Percentiles rank a stretch among this genome's conserved stretches.
These are phyloP conservation scores for pig (Sus scrofa) DNA, from an alignment of 2,113 vertebrate genomes.

Conservation along the genomic window DNA sequence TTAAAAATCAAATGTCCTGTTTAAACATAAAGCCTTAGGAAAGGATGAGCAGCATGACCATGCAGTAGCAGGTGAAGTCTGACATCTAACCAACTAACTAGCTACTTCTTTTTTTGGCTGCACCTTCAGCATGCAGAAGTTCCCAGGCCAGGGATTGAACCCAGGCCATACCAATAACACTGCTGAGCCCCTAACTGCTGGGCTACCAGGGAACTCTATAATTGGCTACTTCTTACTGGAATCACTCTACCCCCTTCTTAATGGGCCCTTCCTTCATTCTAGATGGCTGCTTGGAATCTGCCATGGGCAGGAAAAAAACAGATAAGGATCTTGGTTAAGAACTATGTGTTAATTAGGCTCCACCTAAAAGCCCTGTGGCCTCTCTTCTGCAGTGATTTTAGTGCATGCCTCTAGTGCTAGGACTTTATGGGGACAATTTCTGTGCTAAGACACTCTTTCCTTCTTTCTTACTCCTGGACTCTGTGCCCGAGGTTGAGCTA, in stretches of 20 bases:
- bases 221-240: background rate
- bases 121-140: no score
- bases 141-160: no score
- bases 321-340: background rate
- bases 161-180: no score
- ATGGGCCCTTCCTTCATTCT: background rate
- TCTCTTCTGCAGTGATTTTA: background rate
- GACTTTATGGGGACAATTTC: background rate
- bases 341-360: background rate
- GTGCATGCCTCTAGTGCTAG: background rate
- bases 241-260: background rate
- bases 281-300: background rate
- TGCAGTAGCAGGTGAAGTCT: background rate
- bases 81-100: background rate
- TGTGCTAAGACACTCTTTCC: background rate
- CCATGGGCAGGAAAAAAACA: background rate
- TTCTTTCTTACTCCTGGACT: background rate
- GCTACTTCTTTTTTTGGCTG: background rate
- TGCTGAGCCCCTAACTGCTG: no score
- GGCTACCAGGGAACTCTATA: no score
- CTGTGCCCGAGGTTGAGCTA: background rate
- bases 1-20: conserved; percentile 16
- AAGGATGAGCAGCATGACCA: background rate
- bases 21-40: conserved; percentile 21
- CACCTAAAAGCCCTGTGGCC: background rate